phyloP scores from a whole-genome alignment of 1,140 invertebrate genomes.

The Drosophila arawakana region DNA sequence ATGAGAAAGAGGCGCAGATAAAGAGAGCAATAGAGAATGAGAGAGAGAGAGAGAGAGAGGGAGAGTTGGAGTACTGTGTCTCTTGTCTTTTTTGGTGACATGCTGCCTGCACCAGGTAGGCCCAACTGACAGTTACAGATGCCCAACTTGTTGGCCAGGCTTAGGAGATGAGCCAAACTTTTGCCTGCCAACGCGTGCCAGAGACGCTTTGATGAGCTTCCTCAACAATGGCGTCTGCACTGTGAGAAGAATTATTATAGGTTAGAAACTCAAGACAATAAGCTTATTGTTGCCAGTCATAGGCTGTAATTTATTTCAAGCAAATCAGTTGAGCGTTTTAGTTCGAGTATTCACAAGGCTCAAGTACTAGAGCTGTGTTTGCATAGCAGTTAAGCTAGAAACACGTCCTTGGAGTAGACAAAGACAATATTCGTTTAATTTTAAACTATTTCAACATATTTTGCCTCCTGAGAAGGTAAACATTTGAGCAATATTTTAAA shows the following conservation, averaged over 20 bases:
- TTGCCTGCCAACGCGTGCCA: slow-evolving; percentile 65
- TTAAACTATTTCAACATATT: too few relatives aligned
- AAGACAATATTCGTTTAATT: too few relatives aligned
- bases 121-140: slow-evolving; percentile 71
- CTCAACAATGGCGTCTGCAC: slow-evolving; percentile 29
- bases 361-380: too few relatives aligned
- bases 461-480: too few relatives aligned
- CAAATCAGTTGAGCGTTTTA: too few relatives aligned
- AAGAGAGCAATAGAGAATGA: neutral
- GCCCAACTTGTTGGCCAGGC: slow-evolving; percentile 69
- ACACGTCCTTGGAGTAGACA: too few relatives aligned
- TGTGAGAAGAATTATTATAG: slow-evolving; percentile 2
- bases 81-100: slow-evolving; percentile 64
- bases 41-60: neutral
- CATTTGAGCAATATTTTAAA: too few relatives aligned
- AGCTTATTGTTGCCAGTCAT: neutral
- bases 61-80: neutral
- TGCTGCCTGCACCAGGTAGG: slow-evolving; percentile 47
- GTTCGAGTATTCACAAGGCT: too few relatives aligned
- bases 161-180: slow-evolving; percentile 57
- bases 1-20: neutral
- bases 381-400: too few relatives aligned
- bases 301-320: neutral
- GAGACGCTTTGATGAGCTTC: slow-evolving; percentile 55
- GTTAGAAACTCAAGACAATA: neutral